Evolutionary conservation across 2,888 invertebrate species (phyloP), one percentile per base, ranked within the genome.

Genomic region (Macrophya annulata): DNA sequence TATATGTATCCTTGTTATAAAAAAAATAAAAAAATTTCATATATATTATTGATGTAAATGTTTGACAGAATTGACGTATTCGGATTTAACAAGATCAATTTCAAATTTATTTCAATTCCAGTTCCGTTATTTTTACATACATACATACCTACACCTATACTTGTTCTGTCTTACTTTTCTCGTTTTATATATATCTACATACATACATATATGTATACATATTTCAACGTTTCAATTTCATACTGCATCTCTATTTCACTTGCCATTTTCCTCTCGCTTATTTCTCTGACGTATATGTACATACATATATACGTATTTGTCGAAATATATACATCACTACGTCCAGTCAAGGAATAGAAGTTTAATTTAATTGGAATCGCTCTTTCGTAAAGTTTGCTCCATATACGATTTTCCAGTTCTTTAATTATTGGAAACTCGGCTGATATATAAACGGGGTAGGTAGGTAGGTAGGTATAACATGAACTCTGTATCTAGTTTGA

Each of bases 311-410:
- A 55, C 55, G 8, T n/a, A 40, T 4, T 81, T 81, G 12, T 6
- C 62, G 40, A 37, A n/a, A n/a, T n/a, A 25, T 62, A 62, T 81
- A 62, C 12, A 17, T 43, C 43, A 43, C 79, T 43, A 81, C 81
- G 37, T 81, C 62, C 81, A 43, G 81, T 62, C 81, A 43, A 43
- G 59, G 25, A 81, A 62, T 81, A 62, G 59, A 62, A 81, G 43
- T 81, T 81, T 81, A 43, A 62, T 43, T 81, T 81, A 81, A 62
- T 59, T 62, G 81, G 77, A 51, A 37, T 77, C 62, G 81, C 62
- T 81, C 59, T 81, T 81, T 81, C 81, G 62, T 59, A 43, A 81
- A 81, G 81, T 62, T 62, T 62, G 21, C 62, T 62, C 43, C 62
- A 51, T 62, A 62, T 62, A 79, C 81, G 81, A 81, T 81, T 81